A percentile compares a stretch with the other conserved stretches of the same genome.
phyloP scores from a whole-genome alignment of 2,113 vertebrate genomes.

The Atherinomorus stipes region DNA sequence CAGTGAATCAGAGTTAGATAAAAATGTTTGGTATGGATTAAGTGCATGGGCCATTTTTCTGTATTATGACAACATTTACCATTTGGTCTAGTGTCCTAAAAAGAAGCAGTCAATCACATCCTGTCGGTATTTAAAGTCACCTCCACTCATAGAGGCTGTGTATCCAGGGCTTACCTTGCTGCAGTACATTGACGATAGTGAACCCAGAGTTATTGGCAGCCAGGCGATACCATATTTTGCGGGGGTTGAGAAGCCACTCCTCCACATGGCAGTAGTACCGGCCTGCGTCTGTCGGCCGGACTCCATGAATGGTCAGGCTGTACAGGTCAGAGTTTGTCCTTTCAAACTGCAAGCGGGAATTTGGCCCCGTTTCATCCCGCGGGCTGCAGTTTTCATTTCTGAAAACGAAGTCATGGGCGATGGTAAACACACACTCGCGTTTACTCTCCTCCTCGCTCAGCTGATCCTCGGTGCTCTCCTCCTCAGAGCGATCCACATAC shows the following conservation, averaged over 20 bases:
- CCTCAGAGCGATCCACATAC: conserved; percentile 86
- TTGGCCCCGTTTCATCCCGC: conserved; percentile 82
- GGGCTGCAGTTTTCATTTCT: conserved; percentile 87
- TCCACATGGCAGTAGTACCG: conserved; percentile 94
- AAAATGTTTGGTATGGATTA: not conserved
- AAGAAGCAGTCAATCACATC: not conserved
- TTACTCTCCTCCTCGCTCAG: conserved; percentile 48
- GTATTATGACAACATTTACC: not conserved
- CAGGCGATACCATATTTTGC: conserved; percentile 91
- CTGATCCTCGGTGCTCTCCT: conserved; percentile 40
- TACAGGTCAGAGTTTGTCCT: conserved; percentile 88
- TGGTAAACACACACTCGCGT: conserved; percentile 83
- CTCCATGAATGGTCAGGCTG: conserved; percentile 90
- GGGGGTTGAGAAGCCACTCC: conserved; percentile 94
- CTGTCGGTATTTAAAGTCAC: not conserved
- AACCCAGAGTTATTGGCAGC: conserved; percentile 90
- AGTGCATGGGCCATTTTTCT: not conserved
- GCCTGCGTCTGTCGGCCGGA: conserved; percentile 83
- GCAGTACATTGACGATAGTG: conserved; percentile 86
- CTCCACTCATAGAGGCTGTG: not conserved
- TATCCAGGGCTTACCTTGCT: conserved; percentile 82
- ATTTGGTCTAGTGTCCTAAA: not conserved
- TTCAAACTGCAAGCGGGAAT: conserved; percentile 91
- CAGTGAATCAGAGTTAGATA: too few relatives aligned
- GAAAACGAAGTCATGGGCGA: conserved; percentile 88